Conservation (phyloP, 2,888 invertebrate species). For the Synanthedon andrenaeformis region DNA sequence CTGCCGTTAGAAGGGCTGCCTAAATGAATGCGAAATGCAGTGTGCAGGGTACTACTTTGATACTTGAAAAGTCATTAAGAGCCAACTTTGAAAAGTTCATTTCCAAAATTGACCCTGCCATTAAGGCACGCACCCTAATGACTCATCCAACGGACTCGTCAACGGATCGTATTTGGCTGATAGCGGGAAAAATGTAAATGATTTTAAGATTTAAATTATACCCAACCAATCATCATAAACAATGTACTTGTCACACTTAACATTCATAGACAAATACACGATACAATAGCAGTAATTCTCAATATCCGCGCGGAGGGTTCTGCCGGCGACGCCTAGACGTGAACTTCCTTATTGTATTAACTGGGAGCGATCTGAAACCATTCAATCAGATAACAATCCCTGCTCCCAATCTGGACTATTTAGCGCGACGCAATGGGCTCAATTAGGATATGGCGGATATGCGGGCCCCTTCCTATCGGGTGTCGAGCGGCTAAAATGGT, state of each 20-base stretch:
- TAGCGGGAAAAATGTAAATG: no score
- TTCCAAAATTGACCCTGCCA: no score
- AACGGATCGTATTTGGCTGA: no score
- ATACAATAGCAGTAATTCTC: constrained; percentile 20
- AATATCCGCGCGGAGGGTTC: constrained; percentile 34
- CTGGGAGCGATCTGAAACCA: constrained; percentile 33
- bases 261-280: background rate
- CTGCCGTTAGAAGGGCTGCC: no score
- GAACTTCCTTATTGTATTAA: constrained; percentile 62
- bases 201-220: background rate
- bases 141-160: no score
- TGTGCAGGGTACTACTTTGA: no score
- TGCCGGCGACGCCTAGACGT: constrained; percentile 27
- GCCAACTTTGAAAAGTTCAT: no score
- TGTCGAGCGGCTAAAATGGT: constrained; percentile 7
- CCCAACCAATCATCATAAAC: background rate
- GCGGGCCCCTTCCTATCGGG: constrained; percentile 60
- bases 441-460: constrained; percentile 65
- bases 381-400: constrained; percentile 61
- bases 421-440: constrained; percentile 63
- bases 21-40: no score
- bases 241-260: background rate
- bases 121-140: no score
- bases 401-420: constrained; percentile 59
- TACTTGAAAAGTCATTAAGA: no score